Evolutionary conservation across 1,140 invertebrate species (phyloP).

Genomic region (Pemphigus obesinymphae): DNA sequence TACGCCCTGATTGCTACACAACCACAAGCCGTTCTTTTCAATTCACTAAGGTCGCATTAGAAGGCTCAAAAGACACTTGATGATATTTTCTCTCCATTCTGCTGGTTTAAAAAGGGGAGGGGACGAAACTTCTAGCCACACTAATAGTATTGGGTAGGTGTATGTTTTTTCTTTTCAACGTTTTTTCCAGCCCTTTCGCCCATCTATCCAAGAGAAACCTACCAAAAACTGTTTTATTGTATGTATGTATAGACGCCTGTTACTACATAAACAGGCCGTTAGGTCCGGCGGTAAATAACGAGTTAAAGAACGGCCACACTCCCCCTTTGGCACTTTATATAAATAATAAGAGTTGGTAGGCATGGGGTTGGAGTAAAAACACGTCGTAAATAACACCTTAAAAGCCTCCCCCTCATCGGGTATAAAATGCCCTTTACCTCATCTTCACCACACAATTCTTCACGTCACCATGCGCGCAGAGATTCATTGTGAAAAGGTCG

Average conservation of each 20-base stretch:
- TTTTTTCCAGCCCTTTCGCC: neutral
- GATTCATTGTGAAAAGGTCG: constrained; percentile 41
- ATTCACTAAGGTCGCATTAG: constrained; percentile 29
- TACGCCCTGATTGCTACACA: constrained; percentile 21
- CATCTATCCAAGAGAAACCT: neutral
- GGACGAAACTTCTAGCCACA: neutral
- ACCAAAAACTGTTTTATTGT: neutral
- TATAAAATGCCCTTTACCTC: neutral
- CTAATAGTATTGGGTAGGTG: constrained; percentile 26
- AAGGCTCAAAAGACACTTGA: constrained; percentile 34
- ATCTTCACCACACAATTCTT: constrained; percentile 13
- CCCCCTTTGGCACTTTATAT: constrained; percentile 13
- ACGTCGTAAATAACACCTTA: constrained; percentile 39
- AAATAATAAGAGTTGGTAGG: constrained; percentile 31
- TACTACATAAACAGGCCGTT: constrained; percentile 36
- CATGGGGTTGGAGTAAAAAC: neutral
- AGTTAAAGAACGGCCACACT: constrained; percentile 30
- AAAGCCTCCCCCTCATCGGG: constrained; percentile 2
- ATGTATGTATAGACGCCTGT: neutral
- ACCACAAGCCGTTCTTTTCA: constrained; percentile 31
- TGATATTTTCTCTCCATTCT: constrained; percentile 26
- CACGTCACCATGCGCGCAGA: constrained; percentile 21
- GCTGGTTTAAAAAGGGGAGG: neutral
- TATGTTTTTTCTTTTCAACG: neutral
- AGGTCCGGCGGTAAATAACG: constrained; percentile 37